Evolutionary conservation across 1,140 invertebrate species (phyloP), one percentile per base, ranked within the genome.

Genomic region (Conus betulinus): DNA sequence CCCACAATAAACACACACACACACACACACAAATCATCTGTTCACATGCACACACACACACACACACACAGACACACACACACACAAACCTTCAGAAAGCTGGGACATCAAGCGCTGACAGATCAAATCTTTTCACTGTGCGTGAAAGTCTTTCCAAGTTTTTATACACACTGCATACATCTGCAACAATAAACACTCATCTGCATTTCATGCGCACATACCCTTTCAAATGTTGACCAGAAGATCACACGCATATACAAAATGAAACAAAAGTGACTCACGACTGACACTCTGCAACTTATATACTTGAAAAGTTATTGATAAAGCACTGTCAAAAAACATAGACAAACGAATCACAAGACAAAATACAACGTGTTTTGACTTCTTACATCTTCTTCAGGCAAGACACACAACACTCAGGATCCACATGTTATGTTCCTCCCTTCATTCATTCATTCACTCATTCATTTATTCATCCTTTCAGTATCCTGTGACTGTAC

Each of bases 101-200:
- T 91, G 83, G 11, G 89, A 76, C 15, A 84, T 82, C n/a, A 91
- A 57, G 3, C 84, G 76, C 63, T 89, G 85, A 52, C 87, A 81
- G 23, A 91, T 25, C 7, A 52, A 83, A 87, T 91, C 88, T 60
- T 89, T 89, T 91, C 6, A 91, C 39, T 3, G 52, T 55, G 27
- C 84, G 82, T 10, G 90, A 91, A 55, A 91, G 27, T 78, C 81
- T 76, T 20, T 91, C 87, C 57, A 91, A 76, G 78, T 86, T 87
- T 71, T 81, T 79, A 81, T 87, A 91, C 13, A 83, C 60, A 23
- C 20, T 39, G 82, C 57, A 63, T 52, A 85, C 53, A 55, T 82
- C 57, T 60, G 74, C n/a, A 84, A 52, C 60, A 51, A 52, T 63
- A 67, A 51, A 84, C 79, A 87, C 39, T 8, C 15, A 27, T 11